Evolutionary conservation across 2,888 invertebrate genomes (phyloP).

Genomic region (Tipula lateralis): DNA sequence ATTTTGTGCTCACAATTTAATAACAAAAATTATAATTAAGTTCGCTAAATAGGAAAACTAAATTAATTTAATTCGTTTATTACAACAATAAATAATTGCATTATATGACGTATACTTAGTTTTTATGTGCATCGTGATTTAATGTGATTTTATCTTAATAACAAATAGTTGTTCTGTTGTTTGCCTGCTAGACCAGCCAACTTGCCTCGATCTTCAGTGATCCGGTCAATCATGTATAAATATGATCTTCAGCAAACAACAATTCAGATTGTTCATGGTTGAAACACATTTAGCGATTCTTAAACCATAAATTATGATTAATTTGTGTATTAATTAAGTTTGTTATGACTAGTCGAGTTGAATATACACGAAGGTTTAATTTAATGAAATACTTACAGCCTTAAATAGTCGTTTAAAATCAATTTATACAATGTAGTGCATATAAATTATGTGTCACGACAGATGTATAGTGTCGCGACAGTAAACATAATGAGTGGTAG

Average conservation of each 20-base stretch:
- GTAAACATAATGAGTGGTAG: too few species aligned
- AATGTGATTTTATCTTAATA: neutral
- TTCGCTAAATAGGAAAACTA: neutral
- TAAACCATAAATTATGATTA: neutral
- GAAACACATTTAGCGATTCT: too few species aligned
- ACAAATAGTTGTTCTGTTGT: neutral
- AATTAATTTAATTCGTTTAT: neutral
- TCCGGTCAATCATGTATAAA: too few species aligned
- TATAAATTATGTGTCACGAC: neutral
- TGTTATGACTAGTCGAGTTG: neutral
- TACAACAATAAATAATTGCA: neutral
- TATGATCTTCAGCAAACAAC: neutral
- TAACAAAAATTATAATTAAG: neutral
- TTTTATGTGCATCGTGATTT: neutral
- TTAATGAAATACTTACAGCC: neutral
- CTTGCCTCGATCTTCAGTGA: too few species aligned
- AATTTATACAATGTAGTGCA: neutral
- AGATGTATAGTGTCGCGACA: neutral
- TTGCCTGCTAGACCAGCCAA: neutral
- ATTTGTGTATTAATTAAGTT: neutral
- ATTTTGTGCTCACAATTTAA: neutral
- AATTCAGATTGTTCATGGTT: neutral
- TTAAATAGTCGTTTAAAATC: neutral
- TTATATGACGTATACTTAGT: neutral
- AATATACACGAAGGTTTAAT: neutral